Evolutionary conservation across 2,888 invertebrate genomes (phyloP).

Genomic region (Xanthia togata): DNA sequence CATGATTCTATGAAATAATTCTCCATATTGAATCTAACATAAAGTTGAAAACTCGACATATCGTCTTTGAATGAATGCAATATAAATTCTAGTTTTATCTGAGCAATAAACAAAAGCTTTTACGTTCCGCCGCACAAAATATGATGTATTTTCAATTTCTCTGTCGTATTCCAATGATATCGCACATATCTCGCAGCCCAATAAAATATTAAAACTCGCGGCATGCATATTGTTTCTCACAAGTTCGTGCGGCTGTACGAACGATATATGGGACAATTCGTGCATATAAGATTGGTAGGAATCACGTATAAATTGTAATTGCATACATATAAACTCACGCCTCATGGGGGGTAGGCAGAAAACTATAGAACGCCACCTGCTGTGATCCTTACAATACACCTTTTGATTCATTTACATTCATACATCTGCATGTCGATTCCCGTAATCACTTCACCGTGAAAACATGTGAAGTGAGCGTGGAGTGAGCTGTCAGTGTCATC

Average conservation of each 20-base stretch:
- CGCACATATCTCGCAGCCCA: conserved; percentile 70
- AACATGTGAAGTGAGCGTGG: too few species aligned
- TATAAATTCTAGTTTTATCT: conserved; percentile 63
- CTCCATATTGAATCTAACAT: not conserved
- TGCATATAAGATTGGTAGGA: conserved; percentile 56
- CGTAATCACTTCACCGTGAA: too few species aligned
- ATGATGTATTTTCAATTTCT: conserved; percentile 72
- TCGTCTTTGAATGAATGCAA: conserved; percentile 49
- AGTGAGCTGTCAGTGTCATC: too few species aligned
- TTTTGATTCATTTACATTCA: not conserved
- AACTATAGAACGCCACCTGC: not conserved
- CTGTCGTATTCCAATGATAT: conserved; percentile 73
- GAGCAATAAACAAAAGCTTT: conserved; percentile 68
- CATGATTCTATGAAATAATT: not conserved
- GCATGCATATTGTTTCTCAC: conserved; percentile 72
- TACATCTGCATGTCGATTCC: too few species aligned
- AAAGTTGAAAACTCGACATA: conserved; percentile 23
- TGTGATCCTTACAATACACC: not conserved
- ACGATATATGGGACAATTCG: conserved; percentile 64
- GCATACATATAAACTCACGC: not conserved
- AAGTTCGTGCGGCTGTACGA: conserved; percentile 61
- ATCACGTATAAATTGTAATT: conserved; percentile 54
- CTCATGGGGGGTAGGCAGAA: not conserved
- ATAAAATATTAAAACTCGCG: conserved; percentile 77
- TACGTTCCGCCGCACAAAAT: conserved; percentile 59